These are phyloP conservation scores for Eupithecia vulgata DNA, from an alignment of 2,888 invertebrate species.

Conservation along the genomic window DNA sequence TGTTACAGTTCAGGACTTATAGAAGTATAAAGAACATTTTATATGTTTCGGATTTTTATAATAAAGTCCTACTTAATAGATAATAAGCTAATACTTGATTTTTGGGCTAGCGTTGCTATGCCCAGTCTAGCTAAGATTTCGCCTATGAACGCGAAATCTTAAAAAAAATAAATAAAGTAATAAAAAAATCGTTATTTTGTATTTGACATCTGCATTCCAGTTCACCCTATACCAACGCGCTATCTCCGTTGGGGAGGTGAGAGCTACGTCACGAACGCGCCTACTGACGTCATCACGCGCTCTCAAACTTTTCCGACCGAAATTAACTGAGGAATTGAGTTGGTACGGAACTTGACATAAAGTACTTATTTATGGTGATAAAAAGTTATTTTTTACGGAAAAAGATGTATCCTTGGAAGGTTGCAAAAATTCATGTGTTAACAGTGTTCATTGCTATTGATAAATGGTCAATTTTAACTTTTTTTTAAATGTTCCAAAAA, in stretches of 20 bases:
- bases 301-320: not conserved
- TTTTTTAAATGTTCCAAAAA: no score
- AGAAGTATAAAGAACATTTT: no score
- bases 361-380: not conserved
- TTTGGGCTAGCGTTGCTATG: no score
- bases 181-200: no score
- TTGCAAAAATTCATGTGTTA: not conserved
- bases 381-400: not conserved
- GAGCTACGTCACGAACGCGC: not conserved
- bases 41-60: no score
- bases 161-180: no score
- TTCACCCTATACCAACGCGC: not conserved
- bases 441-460: not conserved
- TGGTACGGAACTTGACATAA: not conserved
- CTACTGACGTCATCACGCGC: not conserved
- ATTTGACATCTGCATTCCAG: not conserved
- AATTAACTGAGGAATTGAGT: conserved; percentile 10
- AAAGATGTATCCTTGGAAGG: not conserved
- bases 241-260: not conserved
- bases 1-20: no score
- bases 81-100: no score
- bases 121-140: no score
- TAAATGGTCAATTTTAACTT: no score
- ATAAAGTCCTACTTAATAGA: no score
- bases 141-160: no score